phyloP scores from a whole-genome alignment of 2,113 vertebrate genomes.

The Vulpes lagopus region DNA sequence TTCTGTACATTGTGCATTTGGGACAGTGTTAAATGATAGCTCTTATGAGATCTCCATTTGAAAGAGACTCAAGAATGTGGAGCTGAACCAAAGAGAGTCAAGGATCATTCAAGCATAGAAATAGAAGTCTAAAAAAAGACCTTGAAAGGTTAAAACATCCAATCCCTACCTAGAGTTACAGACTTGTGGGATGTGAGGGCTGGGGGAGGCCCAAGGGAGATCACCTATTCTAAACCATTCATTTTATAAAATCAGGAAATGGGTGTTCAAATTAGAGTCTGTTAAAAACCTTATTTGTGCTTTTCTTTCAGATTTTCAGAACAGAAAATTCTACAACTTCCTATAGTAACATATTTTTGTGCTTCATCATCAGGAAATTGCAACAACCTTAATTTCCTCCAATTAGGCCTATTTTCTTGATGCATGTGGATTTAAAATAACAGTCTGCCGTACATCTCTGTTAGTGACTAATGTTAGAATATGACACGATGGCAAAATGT shows the following conservation, averaged over 20 bases:
- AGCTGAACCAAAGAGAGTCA: constrained; percentile 53
- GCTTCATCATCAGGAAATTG: constrained; percentile 18
- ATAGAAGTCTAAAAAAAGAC: constrained; percentile 60
- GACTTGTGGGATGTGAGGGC: neutral
- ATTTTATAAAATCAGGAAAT: constrained; percentile 36
- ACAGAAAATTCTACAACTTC: constrained; percentile 28
- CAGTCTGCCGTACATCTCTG: neutral
- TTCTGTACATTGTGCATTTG: constrained; percentile 64
- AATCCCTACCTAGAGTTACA: neutral
- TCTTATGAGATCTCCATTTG: constrained; percentile 71
- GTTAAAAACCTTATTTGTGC: neutral
- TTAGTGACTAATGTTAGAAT: constrained; percentile 42
- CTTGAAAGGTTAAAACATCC: constrained; percentile 49
- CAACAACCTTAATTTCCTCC: constrained; percentile 2
- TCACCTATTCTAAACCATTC: neutral
- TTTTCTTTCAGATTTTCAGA: constrained; percentile 53
- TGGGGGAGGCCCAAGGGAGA: neutral
- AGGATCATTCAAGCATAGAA: constrained; percentile 66
- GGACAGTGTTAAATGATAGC: constrained; percentile 71
- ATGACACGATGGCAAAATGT: neutral
- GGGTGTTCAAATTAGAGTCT: neutral
- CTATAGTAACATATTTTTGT: neutral
- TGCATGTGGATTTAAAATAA: constrained; percentile 53
- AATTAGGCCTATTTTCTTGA: constrained; percentile 46
- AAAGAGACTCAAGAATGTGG: constrained; percentile 66